phyloP scores from a whole-genome alignment of 2,113 vertebrate species.

The Elaphurus davidianus region DNA sequence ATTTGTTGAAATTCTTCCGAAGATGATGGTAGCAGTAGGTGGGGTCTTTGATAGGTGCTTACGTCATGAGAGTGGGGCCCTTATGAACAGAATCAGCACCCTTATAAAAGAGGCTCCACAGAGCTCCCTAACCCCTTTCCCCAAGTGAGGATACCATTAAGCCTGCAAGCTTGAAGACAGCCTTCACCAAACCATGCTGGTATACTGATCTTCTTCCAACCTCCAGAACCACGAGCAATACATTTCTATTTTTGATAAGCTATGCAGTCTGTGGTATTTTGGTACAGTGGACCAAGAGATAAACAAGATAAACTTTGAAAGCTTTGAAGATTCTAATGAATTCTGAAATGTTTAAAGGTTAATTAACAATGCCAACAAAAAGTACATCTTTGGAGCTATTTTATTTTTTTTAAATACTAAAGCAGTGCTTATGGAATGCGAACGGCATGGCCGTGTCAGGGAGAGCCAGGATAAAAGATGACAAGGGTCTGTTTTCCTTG shows the following conservation, averaged over 20 bases:
- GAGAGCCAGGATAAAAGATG: neutral
- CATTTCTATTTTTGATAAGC: neutral
- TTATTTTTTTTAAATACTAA: neutral
- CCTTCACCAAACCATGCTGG: neutral
- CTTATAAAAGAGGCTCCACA: neutral
- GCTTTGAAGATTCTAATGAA: neutral
- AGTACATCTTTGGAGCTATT: neutral
- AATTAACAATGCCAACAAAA: neutral
- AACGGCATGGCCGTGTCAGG: neutral
- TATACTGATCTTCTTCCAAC: neutral
- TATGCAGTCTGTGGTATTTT: neutral
- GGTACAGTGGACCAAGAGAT: neutral
- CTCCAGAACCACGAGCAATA: neutral
- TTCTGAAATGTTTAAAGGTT: constrained; percentile 2
- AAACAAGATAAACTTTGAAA: constrained; percentile 7
- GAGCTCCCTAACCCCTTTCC: neutral
- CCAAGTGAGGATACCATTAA: neutral
- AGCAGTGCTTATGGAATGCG: neutral
- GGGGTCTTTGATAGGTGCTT: neutral
- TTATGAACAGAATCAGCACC: neutral
- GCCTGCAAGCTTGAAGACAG: neutral
- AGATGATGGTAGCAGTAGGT: neutral
- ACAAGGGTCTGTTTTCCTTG: neutral
- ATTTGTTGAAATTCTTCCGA: neutral
- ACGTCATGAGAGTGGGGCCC: neutral